A percentile compares a stretch with the other conserved stretches of the same genome.
These are phyloP conservation scores for Sarcoramphus papa DNA, from an alignment of 2,797 vertebrate species.

Conservation along the genomic window DNA sequence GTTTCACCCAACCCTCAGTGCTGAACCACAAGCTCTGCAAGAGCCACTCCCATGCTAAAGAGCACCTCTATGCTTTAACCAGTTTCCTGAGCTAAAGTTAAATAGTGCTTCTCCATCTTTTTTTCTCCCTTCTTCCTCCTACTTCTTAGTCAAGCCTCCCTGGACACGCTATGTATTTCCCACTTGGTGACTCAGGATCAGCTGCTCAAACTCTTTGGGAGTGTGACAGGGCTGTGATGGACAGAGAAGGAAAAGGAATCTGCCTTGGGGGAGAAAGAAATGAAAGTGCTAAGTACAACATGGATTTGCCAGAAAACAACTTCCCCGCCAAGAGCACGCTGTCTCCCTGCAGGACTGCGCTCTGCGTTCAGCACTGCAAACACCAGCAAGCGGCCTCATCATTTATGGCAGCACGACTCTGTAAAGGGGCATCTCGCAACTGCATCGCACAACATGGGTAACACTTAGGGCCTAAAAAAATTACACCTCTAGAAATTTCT, in stretches of 20 bases:
- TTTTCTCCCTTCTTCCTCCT: neutral
- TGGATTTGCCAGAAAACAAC: conserved; percentile 2
- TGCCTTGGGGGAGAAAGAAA: neutral
- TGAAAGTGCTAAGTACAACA: neutral
- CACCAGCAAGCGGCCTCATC: neutral
- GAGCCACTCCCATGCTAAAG: neutral
- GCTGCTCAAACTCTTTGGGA: neutral
- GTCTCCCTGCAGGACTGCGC: neutral
- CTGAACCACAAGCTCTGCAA: neutral
- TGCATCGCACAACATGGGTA: neutral
- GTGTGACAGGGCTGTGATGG: neutral
- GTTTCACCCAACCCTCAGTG: neutral
- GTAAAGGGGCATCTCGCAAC: neutral
- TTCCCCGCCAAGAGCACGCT: neutral
- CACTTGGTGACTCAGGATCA: conserved; percentile 28
- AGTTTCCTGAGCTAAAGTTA: neutral
- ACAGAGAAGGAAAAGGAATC: neutral
- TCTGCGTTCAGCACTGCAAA: neutral
- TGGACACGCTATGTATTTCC: neutral
- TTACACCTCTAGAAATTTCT: neutral
- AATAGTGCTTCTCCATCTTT: neutral
- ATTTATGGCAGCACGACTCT: neutral
- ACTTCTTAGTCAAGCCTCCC: neutral
- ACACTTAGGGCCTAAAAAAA: neutral
- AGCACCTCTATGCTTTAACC: neutral